Evolutionary conservation across 1,140 invertebrate species (phyloP), one percentile per base, ranked within the genome.

Genomic region (Sitobion miscanthi): DNA sequence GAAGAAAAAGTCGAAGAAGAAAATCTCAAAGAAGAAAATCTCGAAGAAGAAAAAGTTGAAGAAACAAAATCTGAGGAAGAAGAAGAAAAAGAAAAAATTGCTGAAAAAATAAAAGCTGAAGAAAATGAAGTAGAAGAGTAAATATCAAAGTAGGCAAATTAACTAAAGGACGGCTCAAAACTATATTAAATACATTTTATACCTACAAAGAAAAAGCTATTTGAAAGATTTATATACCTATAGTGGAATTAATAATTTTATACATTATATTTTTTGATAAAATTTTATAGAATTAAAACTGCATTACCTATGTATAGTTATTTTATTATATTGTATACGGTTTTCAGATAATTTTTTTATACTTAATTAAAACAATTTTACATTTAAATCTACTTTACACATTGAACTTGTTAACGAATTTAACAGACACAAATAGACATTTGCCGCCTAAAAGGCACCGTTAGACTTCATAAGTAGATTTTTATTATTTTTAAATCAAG

Each of bases 181-280:
- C 42, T 38, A 89, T 35, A 11, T 86, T 45, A 45, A 54, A 87
- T 85, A 85, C 38, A 85, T 42, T 86, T 86, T 45, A 85, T 86
- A 42, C 42, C 42, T 42, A 47, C 45, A 47, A 86, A 86, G n/a
- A 86, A 86, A 23, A 86, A 86, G 35, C 20, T 38, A 38, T 38
- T 83, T 47, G 7, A 30, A 86, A 47, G 21, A 30, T 86, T 77
- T 77, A 69, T 69, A n/a, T 69, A 6, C n/a, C 42, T 30, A 42
- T 42, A 85, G 83, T 45, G 3, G 83, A 4, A 85, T 85, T 85
- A 42, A 42, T 30, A 42, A 85, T 85, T 42, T 42, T 85, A 85
- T 42, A 85, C 83, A 23, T 25, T 85, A 85, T 42, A 42, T 42
- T 85, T 85, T 85, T 42, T 42, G 23, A 85, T 42, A 85, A 85